Evolutionary conservation across 2,888 invertebrate genomes (phyloP).

Genomic region (Synergus japonicus): DNA sequence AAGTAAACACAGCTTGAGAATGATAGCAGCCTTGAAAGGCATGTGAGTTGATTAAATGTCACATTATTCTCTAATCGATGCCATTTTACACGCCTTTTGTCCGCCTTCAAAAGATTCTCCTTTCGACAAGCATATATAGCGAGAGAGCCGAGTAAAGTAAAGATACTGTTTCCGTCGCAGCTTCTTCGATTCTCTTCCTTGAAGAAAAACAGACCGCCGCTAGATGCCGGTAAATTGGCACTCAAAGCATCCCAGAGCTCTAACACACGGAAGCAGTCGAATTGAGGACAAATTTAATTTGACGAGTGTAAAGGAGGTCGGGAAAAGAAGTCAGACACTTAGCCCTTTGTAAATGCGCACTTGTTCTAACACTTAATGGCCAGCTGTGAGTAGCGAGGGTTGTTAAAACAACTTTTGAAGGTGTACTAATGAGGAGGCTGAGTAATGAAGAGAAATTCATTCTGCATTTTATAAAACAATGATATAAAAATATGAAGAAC

Average conservation of each 20-base stretch:
- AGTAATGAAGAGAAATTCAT: background rate
- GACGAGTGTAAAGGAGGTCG: constrained; percentile 46
- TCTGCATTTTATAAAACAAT: background rate
- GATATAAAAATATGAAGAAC: background rate
- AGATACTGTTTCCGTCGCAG: constrained; percentile 21
- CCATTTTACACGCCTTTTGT: background rate
- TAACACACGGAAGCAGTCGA: constrained; percentile 65
- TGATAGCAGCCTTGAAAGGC: background rate
- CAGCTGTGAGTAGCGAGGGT: background rate
- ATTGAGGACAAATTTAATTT: constrained; percentile 70
- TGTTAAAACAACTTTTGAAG: background rate
- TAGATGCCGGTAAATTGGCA: constrained; percentile 70
- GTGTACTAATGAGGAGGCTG: background rate
- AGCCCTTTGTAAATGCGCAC: constrained; percentile 3
- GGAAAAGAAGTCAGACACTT: background rate
- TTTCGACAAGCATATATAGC: background rate
- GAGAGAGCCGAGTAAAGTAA: background rate
- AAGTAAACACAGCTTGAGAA: background rate
- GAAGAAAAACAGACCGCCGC: constrained; percentile 69
- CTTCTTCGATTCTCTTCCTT: constrained; percentile 58
- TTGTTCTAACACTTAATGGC: background rate
- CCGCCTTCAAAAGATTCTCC: background rate
- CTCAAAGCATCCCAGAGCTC: constrained; percentile 61
- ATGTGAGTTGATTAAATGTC: background rate
- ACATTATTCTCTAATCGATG: background rate